Conservation (phyloP, 2,113 vertebrate species). For the Budorcas taxicolor region DNA sequence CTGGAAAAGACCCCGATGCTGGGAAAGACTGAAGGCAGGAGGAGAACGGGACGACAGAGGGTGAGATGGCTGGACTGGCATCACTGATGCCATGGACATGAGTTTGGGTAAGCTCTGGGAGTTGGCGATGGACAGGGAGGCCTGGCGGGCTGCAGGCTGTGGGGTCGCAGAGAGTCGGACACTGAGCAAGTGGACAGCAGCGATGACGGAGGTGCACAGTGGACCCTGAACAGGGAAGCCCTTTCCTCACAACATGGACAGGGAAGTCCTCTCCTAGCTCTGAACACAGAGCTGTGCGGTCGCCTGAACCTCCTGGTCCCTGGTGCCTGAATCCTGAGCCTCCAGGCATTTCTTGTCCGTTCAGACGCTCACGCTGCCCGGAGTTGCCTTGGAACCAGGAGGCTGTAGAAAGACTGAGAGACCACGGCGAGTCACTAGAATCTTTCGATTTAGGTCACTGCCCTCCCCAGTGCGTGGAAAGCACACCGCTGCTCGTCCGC, state of each 20-base stretch:
- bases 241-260: background rate
- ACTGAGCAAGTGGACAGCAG: rapidly evolving
- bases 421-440: rapidly evolving
- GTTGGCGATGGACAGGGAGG: background rate
- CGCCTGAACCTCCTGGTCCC: background rate
- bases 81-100: rapidly evolving
- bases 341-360: background rate
- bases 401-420: background rate
- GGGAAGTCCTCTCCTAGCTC: background rate
- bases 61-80: background rate
- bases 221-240: background rate
- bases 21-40: background rate
- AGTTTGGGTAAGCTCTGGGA: rapidly evolving
- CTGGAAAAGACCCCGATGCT: background rate
- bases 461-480: background rate
- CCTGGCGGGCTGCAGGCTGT: rapidly evolving
- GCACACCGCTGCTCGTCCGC: rapidly evolving
- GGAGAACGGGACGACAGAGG: background rate
- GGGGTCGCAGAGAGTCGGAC: rapidly evolving
- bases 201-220: rapidly evolving
- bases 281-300: background rate
- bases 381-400: background rate
- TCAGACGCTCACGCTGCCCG: rapidly evolving
- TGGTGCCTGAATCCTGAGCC: background rate
- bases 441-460: background rate